Evolutionary conservation across 1,140 invertebrate species (phyloP).

Genomic region (Episyrphus balteatus): DNA sequence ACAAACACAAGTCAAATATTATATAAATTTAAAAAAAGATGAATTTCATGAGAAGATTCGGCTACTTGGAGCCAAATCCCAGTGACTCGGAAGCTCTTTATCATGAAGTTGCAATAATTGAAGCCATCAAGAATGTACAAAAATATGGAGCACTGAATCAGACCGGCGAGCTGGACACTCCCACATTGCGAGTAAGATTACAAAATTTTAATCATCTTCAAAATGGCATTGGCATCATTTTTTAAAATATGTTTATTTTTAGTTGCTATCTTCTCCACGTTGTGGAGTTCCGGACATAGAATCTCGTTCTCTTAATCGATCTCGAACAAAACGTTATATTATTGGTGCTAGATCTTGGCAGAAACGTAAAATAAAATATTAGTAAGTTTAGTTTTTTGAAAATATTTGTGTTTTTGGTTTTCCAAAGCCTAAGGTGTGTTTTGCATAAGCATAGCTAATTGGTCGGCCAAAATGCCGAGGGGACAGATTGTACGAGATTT

Average conservation of each 20-base stretch:
- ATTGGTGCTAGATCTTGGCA: slow-evolving; percentile 46
- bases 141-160: slow-evolving; percentile 51
- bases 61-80: slow-evolving; percentile 42
- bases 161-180: slow-evolving; percentile 50
- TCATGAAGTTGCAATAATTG: slow-evolving; percentile 43
- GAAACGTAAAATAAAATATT: slow-evolving; percentile 49
- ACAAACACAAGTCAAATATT: slow-evolving; percentile 6
- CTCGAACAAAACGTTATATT: slow-evolving; percentile 42
- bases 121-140: slow-evolving; percentile 52
- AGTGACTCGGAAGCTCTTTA: slow-evolving; percentile 44
- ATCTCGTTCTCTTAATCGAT: slow-evolving; percentile 10
- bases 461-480: slow-evolving; percentile 46
- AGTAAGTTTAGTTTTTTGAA: slow-evolving; percentile 39
- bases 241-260: background rate
- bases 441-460: slow-evolving; percentile 49
- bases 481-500: slow-evolving; percentile 42
- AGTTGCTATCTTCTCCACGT: slow-evolving; percentile 49
- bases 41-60: slow-evolving; percentile 50
- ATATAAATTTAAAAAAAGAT: slow-evolving; percentile 36
- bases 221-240: background rate
- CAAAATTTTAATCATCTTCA: background rate
- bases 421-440: background rate
- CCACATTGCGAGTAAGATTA: slow-evolving; percentile 45
- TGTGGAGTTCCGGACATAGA: slow-evolving; percentile 55
- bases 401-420: too few species aligned